phyloP scores from a whole-genome alignment of 2,888 invertebrate genomes.

The Mycalesis mineus region DNA sequence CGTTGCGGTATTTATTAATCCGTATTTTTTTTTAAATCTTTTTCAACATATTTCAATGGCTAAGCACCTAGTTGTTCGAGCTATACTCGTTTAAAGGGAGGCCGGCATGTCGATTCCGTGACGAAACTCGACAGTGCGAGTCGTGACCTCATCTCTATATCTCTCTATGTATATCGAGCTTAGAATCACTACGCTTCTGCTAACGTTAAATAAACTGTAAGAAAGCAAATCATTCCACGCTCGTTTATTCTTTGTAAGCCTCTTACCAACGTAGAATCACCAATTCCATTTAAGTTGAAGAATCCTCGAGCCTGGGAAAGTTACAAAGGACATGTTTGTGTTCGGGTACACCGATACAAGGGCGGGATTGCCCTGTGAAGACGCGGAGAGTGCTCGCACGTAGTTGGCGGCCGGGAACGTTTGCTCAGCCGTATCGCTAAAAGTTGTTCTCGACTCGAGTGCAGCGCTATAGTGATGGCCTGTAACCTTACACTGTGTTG shows the following conservation, averaged over 20 bases:
- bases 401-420: slow-evolving; percentile 19
- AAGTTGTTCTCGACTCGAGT: slow-evolving; percentile 30
- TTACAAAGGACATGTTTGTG: slow-evolving; percentile 11
- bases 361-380: slow-evolving; percentile 22
- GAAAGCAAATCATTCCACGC: neutral
- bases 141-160: no score
- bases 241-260: neutral
- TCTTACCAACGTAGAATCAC: neutral
- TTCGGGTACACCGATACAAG: slow-evolving; percentile 15
- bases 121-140: no score
- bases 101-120: no score
- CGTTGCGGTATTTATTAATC: no score
- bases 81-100: no score
- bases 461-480: slow-evolving; percentile 18
- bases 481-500: neutral
- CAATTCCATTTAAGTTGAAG: slow-evolving; percentile 3
- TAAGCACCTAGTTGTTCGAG: no score
- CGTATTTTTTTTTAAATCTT: no score
- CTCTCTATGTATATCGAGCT: no score
- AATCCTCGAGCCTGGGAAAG: neutral
- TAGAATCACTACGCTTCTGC: no score
- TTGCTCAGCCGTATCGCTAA: slow-evolving; percentile 30
- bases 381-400: slow-evolving; percentile 19
- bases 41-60: no score
- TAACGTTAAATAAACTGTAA: neutral